Conservation (phyloP, 2,888 invertebrate genomes). For the Eudemis profundana region DNA sequence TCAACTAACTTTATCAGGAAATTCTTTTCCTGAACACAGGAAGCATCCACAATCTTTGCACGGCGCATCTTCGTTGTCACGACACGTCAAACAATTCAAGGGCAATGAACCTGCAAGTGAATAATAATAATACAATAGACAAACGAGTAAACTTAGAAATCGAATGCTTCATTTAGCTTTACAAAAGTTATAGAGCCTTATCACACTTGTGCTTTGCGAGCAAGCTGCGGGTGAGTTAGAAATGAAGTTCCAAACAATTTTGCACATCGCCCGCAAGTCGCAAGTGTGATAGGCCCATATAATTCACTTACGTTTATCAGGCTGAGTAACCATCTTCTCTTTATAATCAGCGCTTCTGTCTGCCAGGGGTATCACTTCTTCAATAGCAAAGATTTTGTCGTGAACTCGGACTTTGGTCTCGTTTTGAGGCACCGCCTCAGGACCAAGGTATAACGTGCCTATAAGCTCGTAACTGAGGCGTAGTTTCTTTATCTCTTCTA, state of each 20-base stretch:
- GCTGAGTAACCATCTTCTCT: slow-evolving; percentile 59
- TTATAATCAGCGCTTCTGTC: slow-evolving; percentile 77
- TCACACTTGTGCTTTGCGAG: no score
- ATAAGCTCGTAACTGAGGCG: slow-evolving; percentile 71
- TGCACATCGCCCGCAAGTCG: no score
- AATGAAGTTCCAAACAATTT: no score
- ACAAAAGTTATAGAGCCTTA: no score
- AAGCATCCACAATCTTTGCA: slow-evolving; percentile 92
- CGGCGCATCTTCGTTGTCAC: slow-evolving; percentile 86
- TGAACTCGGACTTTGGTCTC: slow-evolving; percentile 84
- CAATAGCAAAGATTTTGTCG: slow-evolving; percentile 89
- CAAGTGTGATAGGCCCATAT: not conserved
- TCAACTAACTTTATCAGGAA: slow-evolving; percentile 84
- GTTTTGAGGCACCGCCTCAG: slow-evolving; percentile 83
- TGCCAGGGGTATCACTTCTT: slow-evolving; percentile 75
- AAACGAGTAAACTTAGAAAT: no score
- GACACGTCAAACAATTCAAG: slow-evolving; percentile 88
- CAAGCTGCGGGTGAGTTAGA: no score
- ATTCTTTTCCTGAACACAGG: slow-evolving; percentile 89
- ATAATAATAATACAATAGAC: not conserved
- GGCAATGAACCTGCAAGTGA: slow-evolving; percentile 78
- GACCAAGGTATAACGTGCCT: slow-evolving; percentile 86
- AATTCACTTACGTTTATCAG: slow-evolving; percentile 68
- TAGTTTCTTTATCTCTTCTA: slow-evolving; percentile 75
- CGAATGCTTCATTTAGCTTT: no score